A percentile compares a stretch with the other conserved stretches of the same genome.
Evolutionary conservation across 2,113 vertebrate species (phyloP).

Genomic region (Paramisgurnus dabryanus): DNA sequence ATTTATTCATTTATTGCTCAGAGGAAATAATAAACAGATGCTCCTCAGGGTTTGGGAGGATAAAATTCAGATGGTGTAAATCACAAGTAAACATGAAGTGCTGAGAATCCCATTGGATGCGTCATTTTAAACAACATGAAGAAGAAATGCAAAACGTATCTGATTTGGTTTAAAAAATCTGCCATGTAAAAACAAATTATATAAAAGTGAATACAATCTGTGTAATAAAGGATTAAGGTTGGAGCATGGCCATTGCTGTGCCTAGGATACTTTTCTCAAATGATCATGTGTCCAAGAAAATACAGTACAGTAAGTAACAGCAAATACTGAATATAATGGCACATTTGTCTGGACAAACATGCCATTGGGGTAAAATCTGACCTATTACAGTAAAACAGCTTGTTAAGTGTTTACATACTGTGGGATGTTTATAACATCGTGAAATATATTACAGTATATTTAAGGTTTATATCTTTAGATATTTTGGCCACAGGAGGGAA

Average conservation of each 20-base stretch:
- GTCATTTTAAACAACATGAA: neutral
- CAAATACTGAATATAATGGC: neutral
- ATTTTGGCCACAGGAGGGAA: neutral
- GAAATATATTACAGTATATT: neutral
- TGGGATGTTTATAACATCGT: too few species aligned
- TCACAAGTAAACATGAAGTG: neutral
- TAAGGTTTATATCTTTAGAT: too few species aligned
- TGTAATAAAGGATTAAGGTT: neutral
- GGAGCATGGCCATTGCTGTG: neutral
- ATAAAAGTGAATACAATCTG: neutral
- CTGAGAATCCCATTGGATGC: neutral
- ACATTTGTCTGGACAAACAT: neutral
- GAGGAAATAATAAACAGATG: conserved; percentile 36
- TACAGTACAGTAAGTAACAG: neutral
- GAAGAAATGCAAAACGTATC: neutral
- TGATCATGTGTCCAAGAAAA: neutral
- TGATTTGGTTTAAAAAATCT: too few species aligned
- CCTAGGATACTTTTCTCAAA: conserved; percentile 2
- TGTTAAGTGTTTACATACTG: neutral
- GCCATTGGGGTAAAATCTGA: neutral
- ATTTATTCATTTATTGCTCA: neutral
- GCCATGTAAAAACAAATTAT: neutral
- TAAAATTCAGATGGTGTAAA: neutral
- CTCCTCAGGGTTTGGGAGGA: conserved; percentile 20
- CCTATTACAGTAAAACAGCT: neutral